Percentiles rank a stretch among this genome's conserved stretches.
Evolutionary conservation across 2,113 vertebrate genomes (phyloP).

Genomic region (Pteruthius melanotis): DNA sequence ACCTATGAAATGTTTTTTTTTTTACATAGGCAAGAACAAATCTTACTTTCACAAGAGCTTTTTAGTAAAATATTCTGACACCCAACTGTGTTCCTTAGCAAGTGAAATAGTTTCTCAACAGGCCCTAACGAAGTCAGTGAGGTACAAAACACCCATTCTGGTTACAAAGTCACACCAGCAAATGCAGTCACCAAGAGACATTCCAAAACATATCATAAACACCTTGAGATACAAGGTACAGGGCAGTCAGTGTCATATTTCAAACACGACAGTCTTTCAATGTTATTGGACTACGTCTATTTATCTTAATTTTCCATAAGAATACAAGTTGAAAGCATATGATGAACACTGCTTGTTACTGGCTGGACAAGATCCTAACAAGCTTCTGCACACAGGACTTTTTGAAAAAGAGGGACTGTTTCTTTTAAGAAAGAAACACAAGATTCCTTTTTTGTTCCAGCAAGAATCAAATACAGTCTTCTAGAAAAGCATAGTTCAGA

Average conservation of each 20-base stretch:
- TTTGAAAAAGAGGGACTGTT: neutral
- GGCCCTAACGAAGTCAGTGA: neutral
- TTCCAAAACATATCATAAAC: neutral
- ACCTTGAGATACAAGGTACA: neutral
- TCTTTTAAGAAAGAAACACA: neutral
- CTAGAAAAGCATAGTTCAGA: neutral
- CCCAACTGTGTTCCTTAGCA: neutral
- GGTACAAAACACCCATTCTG: neutral
- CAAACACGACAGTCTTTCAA: neutral
- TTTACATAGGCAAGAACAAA: neutral
- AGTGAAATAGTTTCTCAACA: neutral
- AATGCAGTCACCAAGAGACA: neutral
- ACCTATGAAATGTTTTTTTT: neutral
- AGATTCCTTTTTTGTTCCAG: neutral
- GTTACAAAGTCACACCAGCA: neutral
- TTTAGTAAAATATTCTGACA: neutral
- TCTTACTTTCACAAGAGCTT: neutral
- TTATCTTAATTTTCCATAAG: neutral
- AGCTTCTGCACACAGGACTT: neutral
- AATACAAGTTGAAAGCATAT: neutral
- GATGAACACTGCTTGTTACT: neutral
- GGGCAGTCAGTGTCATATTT: neutral
- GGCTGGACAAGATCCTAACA: neutral
- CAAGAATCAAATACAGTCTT: neutral
- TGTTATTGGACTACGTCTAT: neutral